Evolutionary conservation across 2,113 vertebrate genomes (phyloP), one percentile per base, ranked within the genome.

Genomic region (Tychaedon coryphoeus): DNA sequence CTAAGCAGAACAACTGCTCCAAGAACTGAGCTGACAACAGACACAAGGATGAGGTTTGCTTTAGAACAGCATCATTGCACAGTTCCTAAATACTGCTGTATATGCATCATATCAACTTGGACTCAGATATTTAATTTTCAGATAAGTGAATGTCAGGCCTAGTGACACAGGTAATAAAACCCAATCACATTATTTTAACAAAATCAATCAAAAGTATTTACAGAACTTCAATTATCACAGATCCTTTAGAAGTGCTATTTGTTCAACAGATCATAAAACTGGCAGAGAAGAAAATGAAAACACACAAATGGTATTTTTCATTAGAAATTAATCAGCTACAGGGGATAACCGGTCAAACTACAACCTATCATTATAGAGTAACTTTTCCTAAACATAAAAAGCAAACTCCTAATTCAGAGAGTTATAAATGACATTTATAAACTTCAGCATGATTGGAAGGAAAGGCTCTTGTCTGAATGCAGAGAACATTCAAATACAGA

Each of bases 281-380:
- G 87, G 57, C 78, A 82, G 51, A 71, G 54, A 65, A 54, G 10
- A 78, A 81, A 95, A 28, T 70, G 26, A 73, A 93, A 76, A 84
- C 14, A 53, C 6, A 85, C 51, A 34, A 95, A 69, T 1, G 0
- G 71, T 78, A 79, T 85, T 95, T 97, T 96, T 94, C 31, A 88
- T 88, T 96, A 94, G 86, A 84, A 95, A 66, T 92, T 53, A 92
- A 92, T 93, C 80, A 89, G 26, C 75, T 93, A 45, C 19, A 79
- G 56, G 29, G 61, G 38, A 60, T 75, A 96, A 50, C 38, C 96
- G 94, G 95, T 92, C 88, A 94, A 96, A 50, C 64, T 92, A 69
- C 28, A 91, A 65, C 42, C 85, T 94, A 92, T 92, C 26, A 81
- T 80, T 42, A 28, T 9, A 45, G 14, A 91, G 50, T 80, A 96